A percentile compares a stretch with the other conserved stretches of the same genome.
These are phyloP conservation scores for Loxodonta africana DNA, from an alignment of 2,113 vertebrate genomes.

Conservation along the genomic window DNA sequence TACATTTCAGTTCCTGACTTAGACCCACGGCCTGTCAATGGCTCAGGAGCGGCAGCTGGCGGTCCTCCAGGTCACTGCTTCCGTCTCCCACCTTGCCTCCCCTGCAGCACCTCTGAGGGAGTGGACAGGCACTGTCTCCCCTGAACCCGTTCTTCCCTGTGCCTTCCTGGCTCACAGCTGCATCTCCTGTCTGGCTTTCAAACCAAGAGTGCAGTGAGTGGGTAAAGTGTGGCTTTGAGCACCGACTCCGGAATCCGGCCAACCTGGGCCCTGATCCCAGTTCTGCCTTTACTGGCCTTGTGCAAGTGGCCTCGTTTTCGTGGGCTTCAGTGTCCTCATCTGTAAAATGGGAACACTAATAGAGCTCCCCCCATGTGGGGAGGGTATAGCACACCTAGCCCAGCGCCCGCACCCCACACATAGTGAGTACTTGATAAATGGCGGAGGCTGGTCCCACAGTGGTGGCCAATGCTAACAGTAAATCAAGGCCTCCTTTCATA, in stretches of 20 bases:
- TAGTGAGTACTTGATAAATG: background rate
- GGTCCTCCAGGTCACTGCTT: background rate
- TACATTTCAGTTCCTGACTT: background rate
- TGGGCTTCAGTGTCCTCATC: background rate
- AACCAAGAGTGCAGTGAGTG: background rate
- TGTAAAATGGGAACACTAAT: background rate
- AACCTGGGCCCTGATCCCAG: too few species aligned
- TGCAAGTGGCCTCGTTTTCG: background rate
- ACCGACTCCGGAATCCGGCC: background rate
- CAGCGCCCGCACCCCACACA: background rate
- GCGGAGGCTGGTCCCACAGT: accelerated
- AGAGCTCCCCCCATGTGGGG: background rate
- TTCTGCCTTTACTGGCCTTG: background rate
- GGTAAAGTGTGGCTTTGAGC: background rate
- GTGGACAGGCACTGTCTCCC: background rate
- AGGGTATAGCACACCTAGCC: background rate
- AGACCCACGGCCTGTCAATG: background rate
- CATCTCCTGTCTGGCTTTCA: background rate
- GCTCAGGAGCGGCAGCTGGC: constrained; percentile 70
- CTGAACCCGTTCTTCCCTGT: background rate
- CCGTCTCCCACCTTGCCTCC: background rate
- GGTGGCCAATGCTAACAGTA: background rate
- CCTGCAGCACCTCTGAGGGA: background rate
- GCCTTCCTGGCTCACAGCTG: background rate
- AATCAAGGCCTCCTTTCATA: background rate